Base-by-base conservation (phyloP, 2,797 vertebrate genomes). In the Enteromius paludinosus region DNA sequence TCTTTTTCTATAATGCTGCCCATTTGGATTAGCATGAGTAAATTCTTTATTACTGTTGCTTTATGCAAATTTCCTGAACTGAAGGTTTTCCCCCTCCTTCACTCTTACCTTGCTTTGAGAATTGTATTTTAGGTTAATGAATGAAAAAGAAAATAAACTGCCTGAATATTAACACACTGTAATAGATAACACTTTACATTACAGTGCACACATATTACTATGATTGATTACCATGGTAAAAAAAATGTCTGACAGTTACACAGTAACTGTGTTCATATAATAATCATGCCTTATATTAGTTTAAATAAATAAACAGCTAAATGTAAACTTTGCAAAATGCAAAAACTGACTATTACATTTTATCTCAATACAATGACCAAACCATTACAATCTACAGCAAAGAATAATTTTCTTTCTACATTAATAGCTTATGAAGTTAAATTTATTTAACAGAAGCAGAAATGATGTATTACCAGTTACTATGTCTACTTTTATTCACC, bases 1-100 rank as follows among this genome's bases (percentile, higher is more conserved):
- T 75, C n/a, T 64, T 81, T 74, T 76, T 80, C 35, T 69, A 41
- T 69, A 43, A 61, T 43, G 45, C 59, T 76, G 83, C 41, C 68
- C 38, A 17, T 70, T 84, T 82, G 74, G 78, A 80, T 86, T 78
- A 73, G 65, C 65, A 65, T 79, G 78, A 45, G 61, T 78, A 72
- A 38, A 81, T 80, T 70, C 52, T 71, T 62, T 62, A 64, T 77
- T 72, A 62, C 71, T 10, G 12, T 76, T 64, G 66, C 62, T 54
- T 76, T 65, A 68, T 69, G 84, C 17, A 52, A 83, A 70, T 83
- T 49, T 82, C 75, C 64, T 54, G 30, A 4, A 17, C 5, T 5
- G n/a, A 35, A 3, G 15, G 18, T 81, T 30, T 73, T 49, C 25
- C 14, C 1, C 3, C 25, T 3, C 20, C 20, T 12, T 11, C 25